phyloP scores from a whole-genome alignment of 1,140 invertebrate genomes.

The Drosophila willistoni region DNA sequence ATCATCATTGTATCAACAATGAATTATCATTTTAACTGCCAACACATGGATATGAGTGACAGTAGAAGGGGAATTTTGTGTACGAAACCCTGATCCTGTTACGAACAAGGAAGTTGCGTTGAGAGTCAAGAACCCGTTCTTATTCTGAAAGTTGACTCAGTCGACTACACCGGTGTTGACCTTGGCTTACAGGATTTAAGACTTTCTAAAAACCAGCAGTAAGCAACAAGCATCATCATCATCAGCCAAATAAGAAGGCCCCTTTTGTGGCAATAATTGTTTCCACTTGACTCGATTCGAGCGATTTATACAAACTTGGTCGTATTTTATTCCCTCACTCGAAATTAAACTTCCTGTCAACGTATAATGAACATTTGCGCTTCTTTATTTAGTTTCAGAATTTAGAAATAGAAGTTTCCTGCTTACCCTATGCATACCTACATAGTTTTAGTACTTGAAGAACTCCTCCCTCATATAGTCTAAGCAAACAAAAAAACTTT shows the following conservation, averaged over 20 bases:
- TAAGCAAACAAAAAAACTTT: conserved; percentile 41
- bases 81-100: conserved; percentile 61
- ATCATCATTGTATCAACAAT: conserved; percentile 30
- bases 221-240: neutral
- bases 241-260: conserved; percentile 18
- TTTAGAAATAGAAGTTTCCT: neutral
- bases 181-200: conserved; percentile 61
- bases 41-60: conserved; percentile 34
- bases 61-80: neutral
- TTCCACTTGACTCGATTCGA: conserved; percentile 42
- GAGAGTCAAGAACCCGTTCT: conserved; percentile 40
- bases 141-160: conserved; percentile 20
- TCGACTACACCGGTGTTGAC: conserved; percentile 34
- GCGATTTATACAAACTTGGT: conserved; percentile 30
- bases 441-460: conserved; percentile 34
- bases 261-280: conserved; percentile 36
- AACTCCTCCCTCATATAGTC: conserved; percentile 19
- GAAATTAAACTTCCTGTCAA: conserved; percentile 65
- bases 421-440: conserved; percentile 25
- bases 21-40: conserved; percentile 60
- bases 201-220: conserved; percentile 53
- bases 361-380: neutral
- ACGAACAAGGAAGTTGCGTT: conserved; percentile 60
- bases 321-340: conserved; percentile 64
- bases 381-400: neutral